These are phyloP conservation scores for Eriosoma lanigerum DNA, from an alignment of 1,140 invertebrate genomes.

Conservation along the genomic window DNA sequence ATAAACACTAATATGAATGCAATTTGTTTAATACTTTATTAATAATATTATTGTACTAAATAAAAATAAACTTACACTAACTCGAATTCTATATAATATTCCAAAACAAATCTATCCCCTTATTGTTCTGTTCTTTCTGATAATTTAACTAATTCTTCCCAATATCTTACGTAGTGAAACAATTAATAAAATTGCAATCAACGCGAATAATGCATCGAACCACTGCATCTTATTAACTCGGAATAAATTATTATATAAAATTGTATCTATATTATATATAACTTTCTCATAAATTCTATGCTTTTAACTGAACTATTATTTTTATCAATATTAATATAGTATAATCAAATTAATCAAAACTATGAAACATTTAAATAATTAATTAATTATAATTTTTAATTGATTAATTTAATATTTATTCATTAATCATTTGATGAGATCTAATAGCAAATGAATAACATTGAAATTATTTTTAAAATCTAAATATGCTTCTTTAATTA, in stretches of 20 bases:
- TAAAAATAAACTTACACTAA: background rate
- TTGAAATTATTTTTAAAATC: background rate
- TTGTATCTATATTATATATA: no score
- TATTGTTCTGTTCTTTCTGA: background rate
- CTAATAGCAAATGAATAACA: background rate
- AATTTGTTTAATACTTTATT: no score
- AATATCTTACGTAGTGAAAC: constrained; percentile 11
- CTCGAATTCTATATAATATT: background rate
- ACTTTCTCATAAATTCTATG: no score
- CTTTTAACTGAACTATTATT: no score
- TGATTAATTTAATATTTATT: background rate
- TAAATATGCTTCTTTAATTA: no score
- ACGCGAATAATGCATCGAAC: background rate
- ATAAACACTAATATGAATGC: no score
- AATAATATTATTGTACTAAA: background rate
- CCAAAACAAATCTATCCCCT: background rate
- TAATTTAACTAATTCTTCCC: background rate
- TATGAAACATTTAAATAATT: no score
- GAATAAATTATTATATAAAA: no score
- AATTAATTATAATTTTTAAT: no score
- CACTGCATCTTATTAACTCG: constrained; percentile 13
- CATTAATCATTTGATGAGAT: no score
- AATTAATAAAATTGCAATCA: background rate
- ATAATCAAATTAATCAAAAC: no score
- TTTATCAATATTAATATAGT: no score